Percentiles rank a stretch among this genome's conserved stretches.
Conservation (phyloP, 2,797 vertebrate genomes). For the Natrix natrix region DNA sequence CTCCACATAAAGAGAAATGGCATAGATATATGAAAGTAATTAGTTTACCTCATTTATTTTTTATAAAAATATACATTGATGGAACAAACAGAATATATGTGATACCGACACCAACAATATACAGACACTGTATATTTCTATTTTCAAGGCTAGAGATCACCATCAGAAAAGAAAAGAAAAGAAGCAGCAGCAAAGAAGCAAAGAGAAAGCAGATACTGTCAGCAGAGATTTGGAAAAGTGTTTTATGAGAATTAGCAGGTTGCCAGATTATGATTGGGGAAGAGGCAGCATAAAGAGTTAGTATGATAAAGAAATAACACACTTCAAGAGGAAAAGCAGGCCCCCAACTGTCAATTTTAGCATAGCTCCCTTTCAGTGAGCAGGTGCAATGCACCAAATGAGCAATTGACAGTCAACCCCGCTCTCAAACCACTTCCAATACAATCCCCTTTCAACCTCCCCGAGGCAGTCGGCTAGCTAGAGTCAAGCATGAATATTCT, state of each 20-base stretch:
- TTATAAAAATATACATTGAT: background rate
- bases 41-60: background rate
- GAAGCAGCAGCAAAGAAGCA: background rate
- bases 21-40: background rate
- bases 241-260: background rate
- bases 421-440: background rate
- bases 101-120: background rate
- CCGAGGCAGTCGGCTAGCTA: background rate
- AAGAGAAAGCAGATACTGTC: background rate
- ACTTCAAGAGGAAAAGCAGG: background rate
- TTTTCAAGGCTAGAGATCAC: background rate
- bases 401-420: background rate
- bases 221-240: background rate
- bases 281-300: no score
- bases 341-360: background rate
- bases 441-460: background rate
- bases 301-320: background rate
- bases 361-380: background rate
- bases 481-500: background rate
- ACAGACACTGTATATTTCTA: background rate
- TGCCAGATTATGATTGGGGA: background rate
- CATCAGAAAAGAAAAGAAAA: background rate
- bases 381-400: constrained; percentile 4
- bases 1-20: background rate
- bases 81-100: background rate